A percentile compares a stretch with the other conserved stretches of the same genome.
Conservation (phyloP, 2,797 vertebrate genomes). For the Rallus crepitans region DNA sequence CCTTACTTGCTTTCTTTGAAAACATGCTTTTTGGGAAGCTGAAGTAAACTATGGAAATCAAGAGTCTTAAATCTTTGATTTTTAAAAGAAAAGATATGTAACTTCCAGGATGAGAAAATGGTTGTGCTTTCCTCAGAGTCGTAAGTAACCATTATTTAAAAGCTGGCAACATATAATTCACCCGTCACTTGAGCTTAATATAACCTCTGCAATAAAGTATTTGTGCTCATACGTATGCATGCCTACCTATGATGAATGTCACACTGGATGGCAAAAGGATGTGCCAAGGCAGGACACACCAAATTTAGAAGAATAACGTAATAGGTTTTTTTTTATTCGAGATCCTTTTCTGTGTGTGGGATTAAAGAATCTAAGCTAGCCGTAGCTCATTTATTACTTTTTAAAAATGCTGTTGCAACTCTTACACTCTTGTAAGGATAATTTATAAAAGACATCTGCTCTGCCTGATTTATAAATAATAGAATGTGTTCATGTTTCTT, state of each 20-base stretch:
- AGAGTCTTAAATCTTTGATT: neutral
- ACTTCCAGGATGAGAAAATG: neutral
- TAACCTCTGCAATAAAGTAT: neutral
- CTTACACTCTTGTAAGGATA: neutral
- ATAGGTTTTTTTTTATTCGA: neutral
- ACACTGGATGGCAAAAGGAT: neutral
- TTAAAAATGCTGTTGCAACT: neutral
- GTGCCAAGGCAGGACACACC: neutral
- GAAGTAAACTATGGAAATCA: neutral
- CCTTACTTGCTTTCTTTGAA: constrained; percentile 1
- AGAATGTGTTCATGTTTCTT: neutral
- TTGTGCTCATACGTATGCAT: neutral
- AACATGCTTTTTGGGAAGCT: neutral
- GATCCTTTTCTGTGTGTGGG: neutral
- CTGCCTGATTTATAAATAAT: neutral
- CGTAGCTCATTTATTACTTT: neutral
- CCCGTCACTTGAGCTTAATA: neutral
- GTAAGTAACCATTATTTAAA: neutral
- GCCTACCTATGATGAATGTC: neutral
- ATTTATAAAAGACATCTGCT: neutral
- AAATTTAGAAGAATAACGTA: neutral
- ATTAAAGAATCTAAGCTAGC: neutral
- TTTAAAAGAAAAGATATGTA: neutral
- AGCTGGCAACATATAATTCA: neutral
- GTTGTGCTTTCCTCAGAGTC: neutral